Evolutionary conservation across 2,888 invertebrate species (phyloP).

Genomic region (Diachrysia chrysitis): DNA sequence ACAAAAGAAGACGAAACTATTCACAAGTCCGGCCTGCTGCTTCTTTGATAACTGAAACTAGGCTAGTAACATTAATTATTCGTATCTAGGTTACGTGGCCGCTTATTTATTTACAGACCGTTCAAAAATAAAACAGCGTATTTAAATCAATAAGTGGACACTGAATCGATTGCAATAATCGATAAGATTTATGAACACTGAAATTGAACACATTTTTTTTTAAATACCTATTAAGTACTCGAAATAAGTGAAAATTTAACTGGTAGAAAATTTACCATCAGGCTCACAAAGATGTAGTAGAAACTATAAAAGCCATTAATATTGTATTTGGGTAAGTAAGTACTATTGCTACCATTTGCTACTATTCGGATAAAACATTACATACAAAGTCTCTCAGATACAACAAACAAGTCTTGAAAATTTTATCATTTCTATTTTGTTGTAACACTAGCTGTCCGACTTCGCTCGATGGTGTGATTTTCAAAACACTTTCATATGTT

Average conservation of each 20-base stretch:
- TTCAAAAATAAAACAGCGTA: constrained; percentile 29
- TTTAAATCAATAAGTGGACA: constrained; percentile 31
- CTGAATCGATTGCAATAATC: constrained; percentile 19
- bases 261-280: too few species aligned
- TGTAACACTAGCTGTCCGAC: constrained; percentile 36
- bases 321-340: constrained; percentile 40
- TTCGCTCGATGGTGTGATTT: too few species aligned
- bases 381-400: constrained; percentile 9
- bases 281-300: constrained; percentile 12
- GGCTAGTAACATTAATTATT: constrained; percentile 15
- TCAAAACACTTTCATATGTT: too few species aligned
- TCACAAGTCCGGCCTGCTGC: not conserved
- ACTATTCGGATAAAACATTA: constrained; percentile 38
- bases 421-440: not conserved
- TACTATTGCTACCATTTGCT: constrained; percentile 42
- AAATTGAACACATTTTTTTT: constrained; percentile 9
- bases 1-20: constrained; percentile 8
- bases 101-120: constrained; percentile 22
- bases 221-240: not conserved
- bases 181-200: constrained; percentile 28
- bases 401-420: constrained; percentile 7
- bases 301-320: constrained; percentile 52
- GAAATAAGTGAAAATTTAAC: not conserved
- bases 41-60: constrained; percentile 6
- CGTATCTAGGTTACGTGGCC: not conserved